phyloP scores from a whole-genome alignment of 2,797 vertebrate species.

The Eulemur rubriventer region DNA sequence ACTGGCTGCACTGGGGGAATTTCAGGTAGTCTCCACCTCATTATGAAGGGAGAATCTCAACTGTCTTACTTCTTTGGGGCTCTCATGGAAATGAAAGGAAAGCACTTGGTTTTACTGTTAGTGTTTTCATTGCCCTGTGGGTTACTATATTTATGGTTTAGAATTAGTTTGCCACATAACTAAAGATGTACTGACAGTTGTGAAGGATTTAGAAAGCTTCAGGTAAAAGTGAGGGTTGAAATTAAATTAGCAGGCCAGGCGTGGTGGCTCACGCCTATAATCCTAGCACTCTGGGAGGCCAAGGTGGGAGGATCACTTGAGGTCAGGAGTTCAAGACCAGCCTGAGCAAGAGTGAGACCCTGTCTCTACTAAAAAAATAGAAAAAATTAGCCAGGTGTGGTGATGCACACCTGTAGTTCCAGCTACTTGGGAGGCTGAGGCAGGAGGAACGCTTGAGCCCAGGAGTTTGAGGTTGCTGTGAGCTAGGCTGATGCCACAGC shows the following conservation, averaged over 20 bases:
- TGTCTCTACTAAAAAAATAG: too few species aligned
- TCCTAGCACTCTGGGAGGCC: too few species aligned
- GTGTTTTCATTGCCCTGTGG: background rate
- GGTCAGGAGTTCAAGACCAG: too few species aligned
- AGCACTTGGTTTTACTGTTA: background rate
- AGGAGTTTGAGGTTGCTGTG: too few species aligned
- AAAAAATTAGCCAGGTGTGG: too few species aligned
- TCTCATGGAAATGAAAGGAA: background rate
- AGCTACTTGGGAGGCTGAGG: too few species aligned
- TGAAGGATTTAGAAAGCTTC: background rate
- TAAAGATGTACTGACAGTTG: background rate
- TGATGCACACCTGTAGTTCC: too few species aligned
- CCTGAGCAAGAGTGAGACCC: too few species aligned
- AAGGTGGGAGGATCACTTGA: too few species aligned
- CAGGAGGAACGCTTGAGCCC: fast-evolving
- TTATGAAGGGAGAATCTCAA: background rate
- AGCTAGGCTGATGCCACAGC: too few species aligned
- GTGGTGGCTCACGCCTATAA: too few species aligned
- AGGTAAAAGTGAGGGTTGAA: background rate
- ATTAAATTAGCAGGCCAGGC: background rate
- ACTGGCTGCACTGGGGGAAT: background rate
- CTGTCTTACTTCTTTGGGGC: background rate
- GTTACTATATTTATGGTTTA: background rate
- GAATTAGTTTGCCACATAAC: background rate
- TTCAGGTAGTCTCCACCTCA: background rate